These are phyloP conservation scores for Hylaeus volcanicus DNA, from an alignment of 1,140 invertebrate genomes.

Conservation along the genomic window DNA sequence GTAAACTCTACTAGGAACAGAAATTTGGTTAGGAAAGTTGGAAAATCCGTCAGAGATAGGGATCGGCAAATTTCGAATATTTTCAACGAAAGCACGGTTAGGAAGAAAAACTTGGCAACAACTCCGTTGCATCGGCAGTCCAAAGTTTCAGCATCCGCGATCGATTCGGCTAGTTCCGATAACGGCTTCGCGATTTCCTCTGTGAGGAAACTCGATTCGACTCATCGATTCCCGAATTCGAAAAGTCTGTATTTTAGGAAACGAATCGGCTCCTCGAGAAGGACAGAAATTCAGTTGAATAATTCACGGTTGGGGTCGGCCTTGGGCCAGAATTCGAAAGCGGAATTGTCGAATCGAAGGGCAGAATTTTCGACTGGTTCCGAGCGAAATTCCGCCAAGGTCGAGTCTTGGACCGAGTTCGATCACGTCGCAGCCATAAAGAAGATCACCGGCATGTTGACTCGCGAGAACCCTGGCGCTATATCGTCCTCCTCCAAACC, in stretches of 20 bases:
- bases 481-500: background rate
- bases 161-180: background rate
- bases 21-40: background rate
- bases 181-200: background rate
- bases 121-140: background rate
- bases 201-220: background rate
- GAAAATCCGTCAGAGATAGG: background rate
- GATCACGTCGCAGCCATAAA: constrained; percentile 27
- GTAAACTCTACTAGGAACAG: background rate
- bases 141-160: too few species aligned
- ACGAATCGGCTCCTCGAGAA: background rate
- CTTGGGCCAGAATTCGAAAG: constrained; percentile 30
- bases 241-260: background rate
- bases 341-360: background rate
- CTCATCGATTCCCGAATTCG: background rate
- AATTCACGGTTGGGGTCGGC: constrained; percentile 40
- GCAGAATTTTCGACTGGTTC: background rate
- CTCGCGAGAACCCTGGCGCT: background rate
- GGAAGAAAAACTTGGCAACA: background rate
- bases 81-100: background rate
- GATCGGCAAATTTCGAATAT: background rate
- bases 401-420: constrained; percentile 27
- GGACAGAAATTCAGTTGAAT: constrained; percentile 29
- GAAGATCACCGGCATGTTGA: constrained; percentile 18
- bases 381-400: constrained; percentile 5